A percentile compares a stretch with the other conserved stretches of the same genome.
Conservation (phyloP, 2,888 invertebrate genomes). For the Caenorhabditis macrosperma region DNA sequence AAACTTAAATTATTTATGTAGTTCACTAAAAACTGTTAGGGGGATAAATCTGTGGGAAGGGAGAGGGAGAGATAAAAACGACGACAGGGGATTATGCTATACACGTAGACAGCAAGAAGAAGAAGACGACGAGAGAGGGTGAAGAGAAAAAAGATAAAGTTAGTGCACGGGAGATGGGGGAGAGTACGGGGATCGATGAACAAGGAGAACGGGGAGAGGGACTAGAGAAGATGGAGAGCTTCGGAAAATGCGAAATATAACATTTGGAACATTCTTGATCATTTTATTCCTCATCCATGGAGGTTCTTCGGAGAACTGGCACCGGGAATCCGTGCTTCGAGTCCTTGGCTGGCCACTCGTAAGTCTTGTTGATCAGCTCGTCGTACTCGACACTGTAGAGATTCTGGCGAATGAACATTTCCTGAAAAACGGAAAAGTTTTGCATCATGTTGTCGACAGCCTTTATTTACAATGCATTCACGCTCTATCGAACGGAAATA, state of each 20-base stretch:
- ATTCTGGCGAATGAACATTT: constrained; percentile 82
- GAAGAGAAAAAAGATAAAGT: constrained; percentile 8
- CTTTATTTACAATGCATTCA: no score
- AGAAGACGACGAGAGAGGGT: background rate
- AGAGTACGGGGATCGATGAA: background rate
- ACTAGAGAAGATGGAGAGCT: constrained; percentile 15
- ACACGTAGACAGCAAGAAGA: constrained; percentile 53
- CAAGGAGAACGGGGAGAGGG: constrained; percentile 10
- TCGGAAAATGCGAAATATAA: no score
- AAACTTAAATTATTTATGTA: no score
- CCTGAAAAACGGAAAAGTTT: constrained; percentile 65
- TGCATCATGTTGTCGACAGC: background rate
- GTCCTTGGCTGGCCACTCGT: constrained; percentile 81
- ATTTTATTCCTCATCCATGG: constrained; percentile 78
- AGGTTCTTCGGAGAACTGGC: constrained; percentile 74
- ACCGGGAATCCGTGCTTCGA: constrained; percentile 79
- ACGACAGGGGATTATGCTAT: constrained; percentile 50
- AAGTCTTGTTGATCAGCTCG: constrained; percentile 81
- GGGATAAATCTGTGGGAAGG: no score
- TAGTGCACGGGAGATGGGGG: background rate
- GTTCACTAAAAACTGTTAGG: no score
- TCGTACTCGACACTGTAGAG: constrained; percentile 82
- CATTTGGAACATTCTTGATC: no score
- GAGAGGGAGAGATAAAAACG: background rate
- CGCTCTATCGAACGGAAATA: no score